Conservation (phyloP, 2,113 vertebrate species). For the Chamaetylas fuelleborni region DNA sequence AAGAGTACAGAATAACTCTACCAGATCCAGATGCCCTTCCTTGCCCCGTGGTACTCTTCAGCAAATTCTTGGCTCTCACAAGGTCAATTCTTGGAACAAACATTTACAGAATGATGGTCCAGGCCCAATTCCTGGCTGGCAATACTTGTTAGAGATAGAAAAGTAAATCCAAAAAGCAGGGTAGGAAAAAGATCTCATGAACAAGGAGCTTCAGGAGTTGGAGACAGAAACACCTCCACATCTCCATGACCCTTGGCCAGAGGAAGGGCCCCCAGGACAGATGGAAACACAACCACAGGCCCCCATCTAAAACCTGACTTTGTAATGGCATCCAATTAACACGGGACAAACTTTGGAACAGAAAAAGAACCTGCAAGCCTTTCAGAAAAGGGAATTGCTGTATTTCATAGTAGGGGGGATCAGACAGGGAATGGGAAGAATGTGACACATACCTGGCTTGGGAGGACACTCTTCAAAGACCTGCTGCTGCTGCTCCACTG, state of each 20-base stretch:
- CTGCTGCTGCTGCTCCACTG: constrained; percentile 57
- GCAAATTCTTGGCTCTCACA: neutral
- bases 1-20: fast-evolving
- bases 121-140: neutral
- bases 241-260: neutral
- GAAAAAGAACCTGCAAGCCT: fast-evolving
- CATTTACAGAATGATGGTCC: neutral
- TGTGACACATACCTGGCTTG: constrained; percentile 75
- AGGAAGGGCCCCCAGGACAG: neutral
- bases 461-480: constrained; percentile 75
- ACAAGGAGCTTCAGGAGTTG: neutral
- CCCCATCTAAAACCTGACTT: neutral
- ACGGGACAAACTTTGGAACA: fast-evolving
- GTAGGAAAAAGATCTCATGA: neutral
- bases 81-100: neutral
- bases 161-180: neutral
- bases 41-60: fast-evolving
- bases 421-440: neutral
- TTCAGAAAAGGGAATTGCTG: neutral
- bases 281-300: neutral
- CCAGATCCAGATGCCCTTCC: neutral
- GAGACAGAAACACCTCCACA: neutral
- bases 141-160: neutral
- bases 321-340: fast-evolving
- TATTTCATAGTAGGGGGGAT: no score